Evolutionary conservation across 1,140 invertebrate species (phyloP).

Genomic region (Rhyacophila brunnea): DNA sequence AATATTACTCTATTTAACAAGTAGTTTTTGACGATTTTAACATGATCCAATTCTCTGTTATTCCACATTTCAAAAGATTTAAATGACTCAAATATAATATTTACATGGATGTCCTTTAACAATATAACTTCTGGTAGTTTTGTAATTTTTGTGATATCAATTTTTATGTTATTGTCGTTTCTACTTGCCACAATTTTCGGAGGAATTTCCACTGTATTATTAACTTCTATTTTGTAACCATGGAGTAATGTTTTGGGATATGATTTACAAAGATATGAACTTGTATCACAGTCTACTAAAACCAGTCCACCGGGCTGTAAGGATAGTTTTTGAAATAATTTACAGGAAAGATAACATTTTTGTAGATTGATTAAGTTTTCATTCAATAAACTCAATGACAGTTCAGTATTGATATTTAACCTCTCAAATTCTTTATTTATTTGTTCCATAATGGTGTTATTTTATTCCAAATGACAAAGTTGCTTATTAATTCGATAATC

Average conservation of each 20-base stretch:
- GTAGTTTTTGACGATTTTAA: conserved; percentile 18
- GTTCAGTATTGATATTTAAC: conserved; percentile 6
- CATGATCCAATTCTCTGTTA: conserved; percentile 12
- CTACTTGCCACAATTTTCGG: too few species aligned
- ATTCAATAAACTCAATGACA: conserved; percentile 11
- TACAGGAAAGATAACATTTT: conserved; percentile 23
- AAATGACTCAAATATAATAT: conserved; percentile 25
- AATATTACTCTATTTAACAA: conserved; percentile 19
- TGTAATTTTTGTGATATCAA: neutral
- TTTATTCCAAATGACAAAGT: too few species aligned
- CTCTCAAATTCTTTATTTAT: conserved; percentile 19
- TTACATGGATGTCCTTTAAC: conserved; percentile 13
- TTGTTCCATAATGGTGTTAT: conserved; percentile 25
- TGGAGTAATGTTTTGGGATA: conserved; percentile 19
- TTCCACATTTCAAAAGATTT: conserved; percentile 14
- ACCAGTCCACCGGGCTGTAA: conserved; percentile 11
- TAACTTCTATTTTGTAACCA: conserved; percentile 21
- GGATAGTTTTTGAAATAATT: conserved; percentile 12
- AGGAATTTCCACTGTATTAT: conserved; percentile 12
- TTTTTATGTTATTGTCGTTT: too few species aligned
- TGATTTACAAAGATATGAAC: conserved; percentile 13
- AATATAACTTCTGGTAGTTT: neutral
- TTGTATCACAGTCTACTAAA: neutral
- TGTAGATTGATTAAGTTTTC: conserved; percentile 20
- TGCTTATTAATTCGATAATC: too few species aligned